These are phyloP conservation scores for Ibycter americanus DNA, from an alignment of 2,797 vertebrate species.

Conservation along the genomic window DNA sequence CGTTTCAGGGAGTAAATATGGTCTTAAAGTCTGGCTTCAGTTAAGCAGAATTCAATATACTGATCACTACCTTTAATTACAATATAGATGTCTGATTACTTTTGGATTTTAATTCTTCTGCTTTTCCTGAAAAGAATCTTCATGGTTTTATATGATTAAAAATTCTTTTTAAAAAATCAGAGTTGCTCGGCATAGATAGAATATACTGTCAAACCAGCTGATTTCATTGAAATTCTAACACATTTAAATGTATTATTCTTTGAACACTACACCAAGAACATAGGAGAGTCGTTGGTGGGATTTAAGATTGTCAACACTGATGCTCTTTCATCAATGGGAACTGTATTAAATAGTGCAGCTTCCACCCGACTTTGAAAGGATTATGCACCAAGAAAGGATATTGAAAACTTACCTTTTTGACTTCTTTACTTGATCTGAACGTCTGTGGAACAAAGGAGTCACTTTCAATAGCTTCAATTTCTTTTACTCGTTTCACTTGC, in stretches of 20 bases:
- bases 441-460: constrained; percentile 95
- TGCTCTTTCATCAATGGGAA: background rate
- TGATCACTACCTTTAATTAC: background rate
- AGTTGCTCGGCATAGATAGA: background rate
- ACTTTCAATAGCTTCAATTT: constrained; percentile 96
- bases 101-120: background rate
- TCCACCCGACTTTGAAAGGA: background rate
- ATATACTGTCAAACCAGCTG: background rate
- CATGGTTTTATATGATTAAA: background rate
- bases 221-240: background rate
- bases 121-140: background rate
- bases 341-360: background rate
- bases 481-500: constrained; percentile 95
- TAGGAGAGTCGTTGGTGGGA: rapidly evolving
- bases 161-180: background rate
- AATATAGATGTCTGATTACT: background rate
- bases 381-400: background rate
- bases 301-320: background rate
- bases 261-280: background rate
- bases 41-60: background rate
- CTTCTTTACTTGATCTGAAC: constrained; percentile 94
- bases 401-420: constrained; percentile 85
- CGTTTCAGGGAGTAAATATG: background rate
- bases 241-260: background rate
- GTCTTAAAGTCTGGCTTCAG: background rate